A percentile compares a stretch with the other conserved stretches of the same genome.
These are phyloP conservation scores for Hoplias malabaricus DNA, from an alignment of 2,113 vertebrate species.

Conservation along the genomic window DNA sequence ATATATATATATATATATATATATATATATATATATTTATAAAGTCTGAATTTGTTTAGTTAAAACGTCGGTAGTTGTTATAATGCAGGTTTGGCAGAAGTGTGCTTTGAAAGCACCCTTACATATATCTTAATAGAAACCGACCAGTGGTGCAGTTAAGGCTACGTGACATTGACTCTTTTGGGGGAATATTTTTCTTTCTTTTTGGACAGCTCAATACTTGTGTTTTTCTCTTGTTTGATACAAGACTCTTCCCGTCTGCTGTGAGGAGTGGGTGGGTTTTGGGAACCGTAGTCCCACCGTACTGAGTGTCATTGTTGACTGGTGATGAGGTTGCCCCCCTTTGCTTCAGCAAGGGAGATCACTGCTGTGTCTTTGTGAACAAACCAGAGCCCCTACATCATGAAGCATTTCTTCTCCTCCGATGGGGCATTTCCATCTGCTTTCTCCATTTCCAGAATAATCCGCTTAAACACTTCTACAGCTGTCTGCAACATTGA, in stretches of 20 bases:
- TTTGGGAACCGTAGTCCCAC: conserved; percentile 25
- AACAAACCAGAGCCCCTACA: conserved; percentile 63
- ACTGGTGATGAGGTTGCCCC: conserved; percentile 65
- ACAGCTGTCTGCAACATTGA: conserved; percentile 73
- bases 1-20: no score
- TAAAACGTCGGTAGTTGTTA: conserved; percentile 6
- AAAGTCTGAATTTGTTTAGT: background rate
- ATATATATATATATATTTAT: no score
- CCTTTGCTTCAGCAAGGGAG: conserved; percentile 64
- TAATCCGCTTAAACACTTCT: conserved; percentile 80
- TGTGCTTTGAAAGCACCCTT: background rate
- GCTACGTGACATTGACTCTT: background rate
- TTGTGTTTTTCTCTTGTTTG: conserved; percentile 31
- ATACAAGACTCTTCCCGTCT: conserved; percentile 21
- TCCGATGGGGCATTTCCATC: conserved; percentile 74
- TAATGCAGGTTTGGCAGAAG: background rate
- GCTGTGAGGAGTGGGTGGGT: conserved; percentile 15
- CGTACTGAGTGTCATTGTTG: background rate
- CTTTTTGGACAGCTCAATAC: background rate
- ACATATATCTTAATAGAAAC: background rate
- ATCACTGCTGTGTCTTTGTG: conserved; percentile 61
- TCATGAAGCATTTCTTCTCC: conserved; percentile 76
- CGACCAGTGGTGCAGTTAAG: conserved; percentile 15
- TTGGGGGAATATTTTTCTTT: background rate
- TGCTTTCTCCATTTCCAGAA: conserved; percentile 82